Evolutionary conservation across 1,140 invertebrate species (phyloP).

Genomic region (Trypoxylus dichotomus): DNA sequence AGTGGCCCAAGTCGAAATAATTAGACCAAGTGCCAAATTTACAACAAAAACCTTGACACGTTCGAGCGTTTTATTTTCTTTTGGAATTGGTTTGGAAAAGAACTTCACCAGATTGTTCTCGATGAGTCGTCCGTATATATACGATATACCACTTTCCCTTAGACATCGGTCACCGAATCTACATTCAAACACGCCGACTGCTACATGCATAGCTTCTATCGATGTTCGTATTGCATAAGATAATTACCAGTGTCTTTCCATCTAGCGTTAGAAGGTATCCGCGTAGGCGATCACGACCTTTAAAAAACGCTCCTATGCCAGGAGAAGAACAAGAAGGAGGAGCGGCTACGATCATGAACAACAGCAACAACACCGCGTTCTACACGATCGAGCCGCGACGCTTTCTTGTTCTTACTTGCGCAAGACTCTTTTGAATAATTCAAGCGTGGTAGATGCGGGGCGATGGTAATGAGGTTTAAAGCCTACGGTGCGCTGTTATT

Average conservation of each 20-base stretch:
- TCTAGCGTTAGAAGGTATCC: neutral
- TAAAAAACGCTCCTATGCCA: neutral
- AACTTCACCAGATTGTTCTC: too few species aligned
- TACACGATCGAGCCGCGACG: neutral
- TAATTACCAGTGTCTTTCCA: neutral
- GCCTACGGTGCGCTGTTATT: slow-evolving; percentile 4
- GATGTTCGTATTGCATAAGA: neutral
- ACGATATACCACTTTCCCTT: neutral
- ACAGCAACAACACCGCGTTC: neutral
- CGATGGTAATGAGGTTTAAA: slow-evolving; percentile 6
- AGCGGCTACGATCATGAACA: neutral
- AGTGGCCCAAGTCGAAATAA: too few species aligned
- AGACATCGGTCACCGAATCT: neutral
- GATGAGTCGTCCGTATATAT: too few species aligned
- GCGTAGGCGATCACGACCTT: slow-evolving; percentile 1
- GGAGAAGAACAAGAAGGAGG: neutral
- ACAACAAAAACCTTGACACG: too few species aligned
- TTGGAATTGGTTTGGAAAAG: too few species aligned
- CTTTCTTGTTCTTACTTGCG: neutral
- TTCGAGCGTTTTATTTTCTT: too few species aligned
- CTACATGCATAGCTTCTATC: neutral
- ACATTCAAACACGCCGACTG: neutral
- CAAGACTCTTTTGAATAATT: neutral
- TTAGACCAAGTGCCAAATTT: too few species aligned
- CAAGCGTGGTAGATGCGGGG: neutral